Base-by-base conservation (phyloP, 2,113 vertebrate genomes). In the Leptobrachium ailaonicum region DNA sequence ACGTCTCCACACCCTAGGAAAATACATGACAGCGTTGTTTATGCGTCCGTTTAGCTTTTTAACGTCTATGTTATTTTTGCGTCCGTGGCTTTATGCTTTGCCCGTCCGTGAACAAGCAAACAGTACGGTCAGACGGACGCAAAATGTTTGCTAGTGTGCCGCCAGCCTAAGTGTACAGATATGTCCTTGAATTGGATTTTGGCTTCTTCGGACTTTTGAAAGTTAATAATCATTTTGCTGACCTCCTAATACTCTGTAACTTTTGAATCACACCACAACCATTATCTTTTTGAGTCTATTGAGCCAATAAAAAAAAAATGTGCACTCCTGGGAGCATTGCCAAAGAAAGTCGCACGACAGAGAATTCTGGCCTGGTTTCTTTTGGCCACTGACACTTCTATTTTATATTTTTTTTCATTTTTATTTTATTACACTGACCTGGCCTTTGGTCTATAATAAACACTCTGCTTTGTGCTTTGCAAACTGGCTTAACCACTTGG, bases 391-490 rank as follows among this genome's bases (percentile, higher is more conserved):
- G 71, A 41, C 71, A 68, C 43, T 72, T 32, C 20, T 32, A 32
- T 32, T 32, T 32, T 32, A 32, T 32, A 32, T 32, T 66, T 40
- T 75, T 63, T 80, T 54, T 54, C 11, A 54, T 54, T 60, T 13
- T 60, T 60, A 60, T 60, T 60, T 80, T 68, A 74, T 74, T 60
- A 56, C 71, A 32, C 71, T 80, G 77, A 74, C 71, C 71, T 58
- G 64, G 78, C 78, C 78, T 80, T 80, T 80, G 78, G 71, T 80
- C 78, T 74, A 73, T 67, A 80, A 80, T 67, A 80, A 80, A 80
- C 50, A 74, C 63, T 3, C 9, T 20, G 41, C 66, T 45, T 44
- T 74, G 71, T 74, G 41, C 54, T 50, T n/a, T 53, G 71, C 47
- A 68, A 69, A 74, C 14, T 32, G 40, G n/a, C 47, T 56, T 66